Percentiles rank a stretch among this genome's conserved stretches.
Conservation (phyloP, 2,113 vertebrate species). For the Phalacrocorax carbo region DNA sequence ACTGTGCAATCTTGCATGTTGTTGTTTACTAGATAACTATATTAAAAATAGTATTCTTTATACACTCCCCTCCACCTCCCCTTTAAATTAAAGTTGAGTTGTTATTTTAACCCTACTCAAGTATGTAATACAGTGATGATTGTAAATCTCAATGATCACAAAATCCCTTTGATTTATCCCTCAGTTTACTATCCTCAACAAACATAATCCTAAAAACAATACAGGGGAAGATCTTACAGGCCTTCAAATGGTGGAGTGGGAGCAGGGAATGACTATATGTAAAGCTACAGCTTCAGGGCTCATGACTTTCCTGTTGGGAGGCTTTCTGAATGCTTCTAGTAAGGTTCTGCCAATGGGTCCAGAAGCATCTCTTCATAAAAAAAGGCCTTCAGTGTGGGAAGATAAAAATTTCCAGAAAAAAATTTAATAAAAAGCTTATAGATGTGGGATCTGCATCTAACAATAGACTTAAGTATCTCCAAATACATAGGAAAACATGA, state of each 20-base stretch:
- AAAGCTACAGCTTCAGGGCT: constrained; percentile 42
- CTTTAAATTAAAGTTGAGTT: constrained; percentile 35
- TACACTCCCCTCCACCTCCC: not conserved
- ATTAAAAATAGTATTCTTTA: not conserved
- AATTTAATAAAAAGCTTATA: constrained; percentile 44
- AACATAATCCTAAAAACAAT: constrained; percentile 60
- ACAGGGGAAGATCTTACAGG: constrained; percentile 5
- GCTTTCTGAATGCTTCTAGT: constrained; percentile 24
- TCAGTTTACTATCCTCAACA: constrained; percentile 32
- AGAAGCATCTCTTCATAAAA: not conserved
- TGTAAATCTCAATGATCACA: constrained; percentile 44
- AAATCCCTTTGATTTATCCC: constrained; percentile 45
- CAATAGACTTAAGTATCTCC: not conserved
- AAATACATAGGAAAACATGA: constrained; percentile 5
- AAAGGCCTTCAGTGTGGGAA: constrained; percentile 5
- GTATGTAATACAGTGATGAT: constrained; percentile 41
- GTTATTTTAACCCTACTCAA: constrained; percentile 62
- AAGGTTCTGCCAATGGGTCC: not conserved
- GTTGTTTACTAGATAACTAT: not conserved
- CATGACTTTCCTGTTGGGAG: constrained; percentile 8
- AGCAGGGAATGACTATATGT: not conserved
- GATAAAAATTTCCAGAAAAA: not conserved
- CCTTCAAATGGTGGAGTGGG: not conserved
- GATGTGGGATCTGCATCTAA: not conserved
- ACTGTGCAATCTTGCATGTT: not conserved